Evolutionary conservation across 2,113 vertebrate genomes (phyloP).

Genomic region (Bothrops jararaca): DNA sequence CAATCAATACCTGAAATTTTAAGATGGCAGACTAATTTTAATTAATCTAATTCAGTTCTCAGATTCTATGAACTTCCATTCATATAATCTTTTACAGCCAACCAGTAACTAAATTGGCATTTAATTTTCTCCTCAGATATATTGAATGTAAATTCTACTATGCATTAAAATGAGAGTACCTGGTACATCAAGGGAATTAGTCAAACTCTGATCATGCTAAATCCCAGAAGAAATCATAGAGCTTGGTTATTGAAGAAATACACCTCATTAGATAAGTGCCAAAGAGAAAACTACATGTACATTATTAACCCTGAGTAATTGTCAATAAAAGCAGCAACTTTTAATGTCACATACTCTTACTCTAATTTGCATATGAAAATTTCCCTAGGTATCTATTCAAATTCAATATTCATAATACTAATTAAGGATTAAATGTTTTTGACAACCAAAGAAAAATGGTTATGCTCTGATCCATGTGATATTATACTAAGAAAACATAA

Average conservation of each 20-base stretch:
- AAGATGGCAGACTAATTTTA: slow-evolving; percentile 1
- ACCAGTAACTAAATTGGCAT: slow-evolving; percentile 27
- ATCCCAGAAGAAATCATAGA: slow-evolving; percentile 5
- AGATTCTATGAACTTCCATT: slow-evolving; percentile 7
- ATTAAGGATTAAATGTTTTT: slow-evolving; percentile 13
- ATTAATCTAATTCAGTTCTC: slow-evolving; percentile 9
- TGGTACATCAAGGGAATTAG: slow-evolving; percentile 7
- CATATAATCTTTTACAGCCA: slow-evolving; percentile 18
- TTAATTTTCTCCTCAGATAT: slow-evolving; percentile 34
- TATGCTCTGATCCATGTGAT: neutral
- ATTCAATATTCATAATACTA: slow-evolving; percentile 1
- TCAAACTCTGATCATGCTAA: slow-evolving; percentile 9
- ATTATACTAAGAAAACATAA: neutral
- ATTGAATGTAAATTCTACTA: slow-evolving; percentile 26
- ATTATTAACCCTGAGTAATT: slow-evolving; percentile 25
- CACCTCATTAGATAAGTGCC: slow-evolving; percentile 23
- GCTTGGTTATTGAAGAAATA: slow-evolving; percentile 37
- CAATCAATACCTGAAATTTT: neutral
- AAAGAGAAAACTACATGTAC: slow-evolving; percentile 23
- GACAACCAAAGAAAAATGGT: slow-evolving; percentile 14
- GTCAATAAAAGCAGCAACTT: slow-evolving; percentile 29
- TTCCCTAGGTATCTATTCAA: slow-evolving; percentile 40
- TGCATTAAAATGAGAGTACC: slow-evolving; percentile 26
- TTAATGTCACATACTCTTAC: neutral
- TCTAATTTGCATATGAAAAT: slow-evolving; percentile 46